These are phyloP conservation scores for Zosterops pallidus DNA, from an alignment of 2,113 vertebrate genomes.

Conservation along the genomic window DNA sequence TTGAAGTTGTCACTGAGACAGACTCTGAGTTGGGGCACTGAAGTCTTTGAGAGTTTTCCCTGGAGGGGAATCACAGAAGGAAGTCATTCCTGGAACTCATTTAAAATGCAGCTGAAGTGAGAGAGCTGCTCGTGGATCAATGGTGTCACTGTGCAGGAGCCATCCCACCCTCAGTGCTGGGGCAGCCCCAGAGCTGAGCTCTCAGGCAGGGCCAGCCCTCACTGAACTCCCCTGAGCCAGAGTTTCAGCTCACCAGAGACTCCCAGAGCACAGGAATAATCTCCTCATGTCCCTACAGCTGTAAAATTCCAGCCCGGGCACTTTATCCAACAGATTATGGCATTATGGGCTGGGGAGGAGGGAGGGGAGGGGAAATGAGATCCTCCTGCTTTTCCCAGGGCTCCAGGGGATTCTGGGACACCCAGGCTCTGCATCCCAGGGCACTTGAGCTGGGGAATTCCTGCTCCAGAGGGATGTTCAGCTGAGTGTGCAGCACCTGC, in stretches of 20 bases:
- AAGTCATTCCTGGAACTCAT: not conserved
- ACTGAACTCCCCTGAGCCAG: not conserved
- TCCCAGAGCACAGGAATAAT: not conserved
- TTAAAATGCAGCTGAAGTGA: not conserved
- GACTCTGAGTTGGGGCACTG: not conserved
- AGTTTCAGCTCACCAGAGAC: not conserved
- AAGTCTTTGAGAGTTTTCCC: conserved; percentile 24
- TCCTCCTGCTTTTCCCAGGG: not conserved
- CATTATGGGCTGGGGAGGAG: not conserved
- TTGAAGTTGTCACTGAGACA: not conserved
- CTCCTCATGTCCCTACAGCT: not conserved
- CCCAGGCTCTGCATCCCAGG: not conserved
- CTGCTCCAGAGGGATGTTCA: not conserved
- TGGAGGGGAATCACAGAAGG: not conserved
- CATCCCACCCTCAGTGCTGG: not conserved
- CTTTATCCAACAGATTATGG: not conserved
- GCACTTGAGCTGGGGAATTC: not conserved
- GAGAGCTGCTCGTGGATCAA: not conserved
- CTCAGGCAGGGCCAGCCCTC: not conserved
- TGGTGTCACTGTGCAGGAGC: not conserved
- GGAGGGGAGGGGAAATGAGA: not conserved
- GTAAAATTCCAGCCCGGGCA: not conserved
- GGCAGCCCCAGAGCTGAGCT: not conserved
- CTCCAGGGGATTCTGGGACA: not conserved
- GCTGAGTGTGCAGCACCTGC: not conserved